Evolutionary conservation across 2,888 invertebrate genomes (phyloP).

Genomic region (Eupithecia tripunctaria): DNA sequence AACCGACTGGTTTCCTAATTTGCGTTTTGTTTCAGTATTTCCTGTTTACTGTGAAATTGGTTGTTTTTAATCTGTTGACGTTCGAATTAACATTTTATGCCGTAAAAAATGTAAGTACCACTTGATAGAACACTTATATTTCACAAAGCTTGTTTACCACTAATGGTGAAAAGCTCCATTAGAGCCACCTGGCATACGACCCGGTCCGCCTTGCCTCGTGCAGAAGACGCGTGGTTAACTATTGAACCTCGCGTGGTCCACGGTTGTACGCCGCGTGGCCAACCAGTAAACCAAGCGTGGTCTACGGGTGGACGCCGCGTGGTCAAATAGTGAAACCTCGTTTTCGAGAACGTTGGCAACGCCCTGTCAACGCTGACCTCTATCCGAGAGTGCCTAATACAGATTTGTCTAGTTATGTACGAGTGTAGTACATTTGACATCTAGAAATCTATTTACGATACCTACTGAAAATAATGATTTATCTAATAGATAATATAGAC

Average conservation of each 20-base stretch:
- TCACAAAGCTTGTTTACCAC: not conserved
- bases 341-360: no score
- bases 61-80: conserved; percentile 52
- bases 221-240: no score
- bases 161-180: no score
- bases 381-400: not conserved
- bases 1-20: conserved; percentile 3
- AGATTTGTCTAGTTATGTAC: not conserved
- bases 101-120: conserved; percentile 55
- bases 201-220: no score
- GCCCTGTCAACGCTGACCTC: no score
- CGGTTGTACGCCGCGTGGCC: no score
- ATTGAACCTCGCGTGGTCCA: no score
- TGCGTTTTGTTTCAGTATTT: conserved; percentile 53
- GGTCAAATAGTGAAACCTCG: no score
- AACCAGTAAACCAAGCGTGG: no score
- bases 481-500: no score
- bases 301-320: no score
- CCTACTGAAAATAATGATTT: not conserved
- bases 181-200: no score
- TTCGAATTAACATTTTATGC: conserved; percentile 57
- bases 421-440: not conserved
- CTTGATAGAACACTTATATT: conserved; percentile 13
- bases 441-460: not conserved
- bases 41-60: conserved; percentile 57